phyloP scores from a whole-genome alignment of 2,888 invertebrate genomes.

The Malachius bipustulatus region DNA sequence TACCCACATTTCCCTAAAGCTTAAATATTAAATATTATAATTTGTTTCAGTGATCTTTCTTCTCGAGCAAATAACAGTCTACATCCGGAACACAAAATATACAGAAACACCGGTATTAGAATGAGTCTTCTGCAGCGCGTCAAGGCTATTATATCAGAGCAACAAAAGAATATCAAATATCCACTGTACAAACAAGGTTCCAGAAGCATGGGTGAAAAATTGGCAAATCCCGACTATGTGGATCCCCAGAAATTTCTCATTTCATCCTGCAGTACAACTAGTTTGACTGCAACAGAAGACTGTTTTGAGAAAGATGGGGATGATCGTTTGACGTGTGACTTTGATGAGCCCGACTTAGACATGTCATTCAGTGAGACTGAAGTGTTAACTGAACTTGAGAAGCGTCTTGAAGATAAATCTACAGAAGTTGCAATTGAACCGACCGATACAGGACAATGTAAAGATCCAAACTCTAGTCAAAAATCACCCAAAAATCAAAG shows the following conservation, averaged over 20 bases:
- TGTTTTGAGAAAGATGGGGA: too few relatives aligned
- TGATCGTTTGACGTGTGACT: slow-evolving; percentile 19
- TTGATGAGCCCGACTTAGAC: slow-evolving; percentile 28
- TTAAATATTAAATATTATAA: too few relatives aligned
- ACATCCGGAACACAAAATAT: slow-evolving; percentile 73
- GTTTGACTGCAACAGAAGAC: slow-evolving; percentile 17
- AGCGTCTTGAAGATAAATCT: slow-evolving; percentile 23
- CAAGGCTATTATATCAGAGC: slow-evolving; percentile 37
- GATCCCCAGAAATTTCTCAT: slow-evolving; percentile 54
- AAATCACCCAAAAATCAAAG: not conserved
- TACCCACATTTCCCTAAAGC: too few relatives aligned
- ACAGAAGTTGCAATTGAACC: not conserved
- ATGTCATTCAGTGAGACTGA: slow-evolving; percentile 33
- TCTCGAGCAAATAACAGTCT: slow-evolving; percentile 39
- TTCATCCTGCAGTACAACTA: slow-evolving; percentile 20
- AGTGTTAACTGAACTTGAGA: slow-evolving; percentile 33
- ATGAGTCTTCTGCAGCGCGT: slow-evolving; percentile 47
- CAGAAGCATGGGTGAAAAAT: slow-evolving; percentile 71
- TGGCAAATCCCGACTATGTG: slow-evolving; percentile 78
- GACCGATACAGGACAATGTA: slow-evolving; percentile 20
- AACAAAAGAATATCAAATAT: slow-evolving; percentile 34
- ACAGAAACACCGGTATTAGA: slow-evolving; percentile 50
- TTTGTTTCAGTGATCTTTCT: slow-evolving; percentile 33
- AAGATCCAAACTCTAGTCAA: slow-evolving; percentile 7
- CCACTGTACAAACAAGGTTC: slow-evolving; percentile 61